A percentile compares a stretch with the other conserved stretches of the same genome.
phyloP scores from a whole-genome alignment of 2,797 vertebrate species.

The Poeciliopsis turneri region DNA sequence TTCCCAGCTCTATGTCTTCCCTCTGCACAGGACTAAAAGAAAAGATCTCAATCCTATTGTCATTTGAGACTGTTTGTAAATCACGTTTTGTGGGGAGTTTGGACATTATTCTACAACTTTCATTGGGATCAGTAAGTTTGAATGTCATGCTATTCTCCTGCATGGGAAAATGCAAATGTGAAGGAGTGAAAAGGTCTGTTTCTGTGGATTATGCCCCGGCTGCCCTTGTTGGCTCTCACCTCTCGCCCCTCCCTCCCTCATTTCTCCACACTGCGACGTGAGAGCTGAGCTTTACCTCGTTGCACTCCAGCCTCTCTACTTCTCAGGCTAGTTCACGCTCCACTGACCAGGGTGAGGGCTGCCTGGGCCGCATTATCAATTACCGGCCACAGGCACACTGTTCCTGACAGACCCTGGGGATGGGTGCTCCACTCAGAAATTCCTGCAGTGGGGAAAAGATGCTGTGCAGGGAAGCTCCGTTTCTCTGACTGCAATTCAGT shows the following conservation, averaged over 20 bases:
- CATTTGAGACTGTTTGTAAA: neutral
- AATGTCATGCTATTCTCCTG: constrained; percentile 25
- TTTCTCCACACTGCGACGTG: constrained; percentile 50
- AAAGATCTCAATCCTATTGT: constrained; percentile 22
- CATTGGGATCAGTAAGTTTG: constrained; percentile 14
- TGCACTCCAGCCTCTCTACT: constrained; percentile 65
- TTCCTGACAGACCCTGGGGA: constrained; percentile 72
- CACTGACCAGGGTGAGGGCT: constrained; percentile 70
- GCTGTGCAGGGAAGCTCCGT: constrained; percentile 16
- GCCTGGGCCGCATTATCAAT: constrained; percentile 79
- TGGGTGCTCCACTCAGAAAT: constrained; percentile 66
- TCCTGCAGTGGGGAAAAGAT: constrained; percentile 56
- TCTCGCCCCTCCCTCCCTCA: constrained; percentile 28
- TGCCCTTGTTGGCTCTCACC: constrained; percentile 48
- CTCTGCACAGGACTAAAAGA: constrained; percentile 12
- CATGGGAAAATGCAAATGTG: constrained; percentile 31
- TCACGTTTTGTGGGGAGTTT: constrained; percentile 1
- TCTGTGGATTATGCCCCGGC: constrained; percentile 48
- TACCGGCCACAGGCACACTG: constrained; percentile 76
- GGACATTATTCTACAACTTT: constrained; percentile 5
- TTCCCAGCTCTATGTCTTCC: constrained; percentile 1
- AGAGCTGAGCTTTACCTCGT: constrained; percentile 65
- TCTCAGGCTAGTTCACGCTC: constrained; percentile 75
- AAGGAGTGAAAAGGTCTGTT: constrained; percentile 54
- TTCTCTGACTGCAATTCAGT: constrained; percentile 18